A percentile compares a stretch with the other conserved stretches of the same genome.
These are phyloP conservation scores for Drosophila willistoni DNA, from an alignment of 1,140 invertebrate genomes.

Conservation along the genomic window DNA sequence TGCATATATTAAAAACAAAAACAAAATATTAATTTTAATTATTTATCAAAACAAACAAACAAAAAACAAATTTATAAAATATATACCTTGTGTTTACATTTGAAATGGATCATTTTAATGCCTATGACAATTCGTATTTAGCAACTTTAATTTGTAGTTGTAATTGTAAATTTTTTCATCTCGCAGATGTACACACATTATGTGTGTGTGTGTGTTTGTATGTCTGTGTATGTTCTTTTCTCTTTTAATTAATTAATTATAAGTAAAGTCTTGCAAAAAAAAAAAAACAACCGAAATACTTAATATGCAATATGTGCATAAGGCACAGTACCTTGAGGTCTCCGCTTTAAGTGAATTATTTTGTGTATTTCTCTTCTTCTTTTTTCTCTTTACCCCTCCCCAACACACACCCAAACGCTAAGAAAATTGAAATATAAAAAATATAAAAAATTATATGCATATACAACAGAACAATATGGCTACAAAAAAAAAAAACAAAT, in stretches of 20 bases:
- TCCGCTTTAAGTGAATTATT: constrained; percentile 18
- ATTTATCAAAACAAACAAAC: constrained; percentile 10
- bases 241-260: constrained; percentile 22
- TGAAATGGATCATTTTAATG: constrained; percentile 36
- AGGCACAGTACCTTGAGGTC: constrained; percentile 49
- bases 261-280: constrained; percentile 29
- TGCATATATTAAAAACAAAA: constrained; percentile 12
- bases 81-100: constrained; percentile 45
- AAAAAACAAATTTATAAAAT: background rate
- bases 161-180: too few relatives aligned
- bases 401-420: too few relatives aligned
- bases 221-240: constrained; percentile 18
- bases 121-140: constrained; percentile 30
- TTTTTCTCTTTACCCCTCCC: background rate
- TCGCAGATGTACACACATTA: background rate
- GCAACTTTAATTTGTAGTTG: constrained; percentile 5
- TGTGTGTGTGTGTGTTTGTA: background rate
- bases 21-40: constrained; percentile 22
- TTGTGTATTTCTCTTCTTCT: background rate
- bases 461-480: constrained; percentile 13
- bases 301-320: constrained; percentile 45
- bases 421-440: background rate
- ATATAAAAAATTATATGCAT: background rate
- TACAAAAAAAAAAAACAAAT: background rate
- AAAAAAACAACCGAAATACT: constrained; percentile 17